A percentile compares a stretch with the other conserved stretches of the same genome.
phyloP scores from a whole-genome alignment of 2,797 vertebrate species.

The Octomys mimax region DNA sequence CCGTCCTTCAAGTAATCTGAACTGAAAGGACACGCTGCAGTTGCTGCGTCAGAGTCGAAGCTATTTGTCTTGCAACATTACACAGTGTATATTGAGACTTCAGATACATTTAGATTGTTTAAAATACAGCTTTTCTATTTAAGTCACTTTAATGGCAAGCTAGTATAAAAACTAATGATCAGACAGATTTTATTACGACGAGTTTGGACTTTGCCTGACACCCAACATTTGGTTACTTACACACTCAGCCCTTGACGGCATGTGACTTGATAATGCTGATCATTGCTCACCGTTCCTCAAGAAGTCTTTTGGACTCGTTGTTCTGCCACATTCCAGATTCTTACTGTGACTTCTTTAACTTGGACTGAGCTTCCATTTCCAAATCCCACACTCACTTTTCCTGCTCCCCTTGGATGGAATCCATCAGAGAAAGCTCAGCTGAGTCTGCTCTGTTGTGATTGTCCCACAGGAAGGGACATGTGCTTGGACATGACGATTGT shows the following conservation, averaged over 20 bases:
- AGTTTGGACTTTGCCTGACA: background rate
- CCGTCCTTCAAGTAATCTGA: slow-evolving; percentile 72
- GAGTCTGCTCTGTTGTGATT: background rate
- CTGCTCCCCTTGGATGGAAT: background rate
- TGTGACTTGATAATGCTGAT: background rate
- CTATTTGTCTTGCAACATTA: slow-evolving; percentile 77
- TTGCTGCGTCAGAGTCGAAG: slow-evolving; percentile 49
- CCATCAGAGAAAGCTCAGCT: background rate
- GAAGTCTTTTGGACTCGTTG: background rate
- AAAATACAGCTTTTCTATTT: slow-evolving; percentile 66
- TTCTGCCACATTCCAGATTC: background rate
- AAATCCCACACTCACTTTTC: background rate
- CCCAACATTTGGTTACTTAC: background rate
- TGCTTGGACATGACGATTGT: background rate
- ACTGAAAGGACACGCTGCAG: slow-evolving; percentile 30
- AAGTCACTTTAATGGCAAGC: slow-evolving; percentile 74
- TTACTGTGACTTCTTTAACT: background rate
- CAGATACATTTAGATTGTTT: slow-evolving; percentile 19
- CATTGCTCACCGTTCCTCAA: background rate
- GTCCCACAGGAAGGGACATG: background rate
- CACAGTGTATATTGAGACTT: slow-evolving; percentile 56
- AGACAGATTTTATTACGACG: slow-evolving; percentile 20
- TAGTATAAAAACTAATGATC: slow-evolving; percentile 46
- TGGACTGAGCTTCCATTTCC: background rate
- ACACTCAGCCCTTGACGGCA: slow-evolving; percentile 7